phyloP scores from a whole-genome alignment of 1,140 invertebrate species.

The Caenorhabditis briggsae region DNA sequence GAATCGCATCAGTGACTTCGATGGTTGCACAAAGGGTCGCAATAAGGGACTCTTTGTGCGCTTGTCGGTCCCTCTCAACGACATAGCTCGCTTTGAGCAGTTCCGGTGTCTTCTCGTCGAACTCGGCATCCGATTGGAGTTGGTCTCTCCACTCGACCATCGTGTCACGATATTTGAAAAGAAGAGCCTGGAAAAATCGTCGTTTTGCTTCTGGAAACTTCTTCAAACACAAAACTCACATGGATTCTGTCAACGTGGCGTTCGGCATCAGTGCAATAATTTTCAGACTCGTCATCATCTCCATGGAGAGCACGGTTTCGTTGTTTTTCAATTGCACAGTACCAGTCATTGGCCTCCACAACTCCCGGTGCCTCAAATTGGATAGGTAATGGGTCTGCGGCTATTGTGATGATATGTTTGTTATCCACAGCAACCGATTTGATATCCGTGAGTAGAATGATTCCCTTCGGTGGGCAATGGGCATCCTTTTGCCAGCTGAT shows the following conservation, averaged over 20 bases:
- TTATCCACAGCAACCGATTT: conserved; percentile 69
- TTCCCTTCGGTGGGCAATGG: conserved; percentile 68
- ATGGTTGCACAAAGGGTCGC: conserved; percentile 29
- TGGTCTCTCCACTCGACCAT: conserved; percentile 49
- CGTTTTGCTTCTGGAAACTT: no score
- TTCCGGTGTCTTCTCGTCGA: conserved; percentile 45
- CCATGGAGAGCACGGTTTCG: neutral
- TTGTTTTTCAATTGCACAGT: conserved; percentile 14
- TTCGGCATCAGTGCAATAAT: conserved; percentile 25
- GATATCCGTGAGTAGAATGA: conserved; percentile 70
- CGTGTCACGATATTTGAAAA: conserved; percentile 23
- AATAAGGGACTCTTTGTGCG: conserved; percentile 44
- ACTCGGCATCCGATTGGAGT: conserved; percentile 31
- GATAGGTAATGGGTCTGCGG: conserved; percentile 67
- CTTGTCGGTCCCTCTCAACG: conserved; percentile 22
- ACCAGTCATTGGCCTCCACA: conserved; percentile 75
- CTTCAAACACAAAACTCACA: neutral
- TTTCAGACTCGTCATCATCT: neutral
- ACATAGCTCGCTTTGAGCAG: conserved; percentile 45
- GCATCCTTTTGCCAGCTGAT: conserved; percentile 71
- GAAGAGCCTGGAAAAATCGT: neutral
- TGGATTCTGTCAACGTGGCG: conserved; percentile 31
- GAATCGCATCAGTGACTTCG: conserved; percentile 41
- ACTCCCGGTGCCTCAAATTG: conserved; percentile 72
- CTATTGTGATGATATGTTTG: conserved; percentile 71